Conservation (phyloP, 1,140 invertebrate species). For the Armadillidium nasatum region DNA sequence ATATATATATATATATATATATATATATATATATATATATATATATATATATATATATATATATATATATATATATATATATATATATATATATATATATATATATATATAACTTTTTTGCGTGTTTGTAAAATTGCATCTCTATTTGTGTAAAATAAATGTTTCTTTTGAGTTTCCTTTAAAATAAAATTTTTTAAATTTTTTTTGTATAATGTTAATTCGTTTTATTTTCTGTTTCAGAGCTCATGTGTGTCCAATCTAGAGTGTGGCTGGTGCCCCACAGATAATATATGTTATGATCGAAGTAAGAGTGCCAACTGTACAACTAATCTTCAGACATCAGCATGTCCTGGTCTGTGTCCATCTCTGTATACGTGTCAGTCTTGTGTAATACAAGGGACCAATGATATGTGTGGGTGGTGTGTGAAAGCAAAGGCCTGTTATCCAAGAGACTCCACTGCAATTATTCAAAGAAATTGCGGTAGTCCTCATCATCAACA, state of each 20-base stretch:
- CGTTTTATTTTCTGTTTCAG: not conserved
- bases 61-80: too few relatives aligned
- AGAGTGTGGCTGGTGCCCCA: slow-evolving; percentile 89
- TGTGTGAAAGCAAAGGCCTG: slow-evolving; percentile 88
- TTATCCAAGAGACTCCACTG: slow-evolving; percentile 55
- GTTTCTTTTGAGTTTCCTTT: too few relatives aligned
- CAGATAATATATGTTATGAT: slow-evolving; percentile 74
- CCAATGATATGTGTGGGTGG: slow-evolving; percentile 71
- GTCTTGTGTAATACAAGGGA: slow-evolving; percentile 63
- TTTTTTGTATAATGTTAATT: too few relatives aligned
- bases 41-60: too few relatives aligned
- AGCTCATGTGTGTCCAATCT: slow-evolving; percentile 71
- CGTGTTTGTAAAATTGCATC: too few relatives aligned
- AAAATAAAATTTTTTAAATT: too few relatives aligned
- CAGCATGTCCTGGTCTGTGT: slow-evolving; percentile 81
- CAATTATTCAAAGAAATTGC: slow-evolving; percentile 54
- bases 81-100: too few relatives aligned
- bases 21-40: not conserved
- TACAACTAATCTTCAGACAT: slow-evolving; percentile 80
- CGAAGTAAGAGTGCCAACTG: slow-evolving; percentile 74
- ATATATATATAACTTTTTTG: too few relatives aligned
- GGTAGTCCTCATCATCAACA: slow-evolving; percentile 69
- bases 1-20: too few relatives aligned
- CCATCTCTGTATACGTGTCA: slow-evolving; percentile 79
- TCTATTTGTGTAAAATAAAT: too few relatives aligned